These are phyloP conservation scores for Limulus polyphemus DNA, from an alignment of 2,888 invertebrate genomes.

Conservation along the genomic window DNA sequence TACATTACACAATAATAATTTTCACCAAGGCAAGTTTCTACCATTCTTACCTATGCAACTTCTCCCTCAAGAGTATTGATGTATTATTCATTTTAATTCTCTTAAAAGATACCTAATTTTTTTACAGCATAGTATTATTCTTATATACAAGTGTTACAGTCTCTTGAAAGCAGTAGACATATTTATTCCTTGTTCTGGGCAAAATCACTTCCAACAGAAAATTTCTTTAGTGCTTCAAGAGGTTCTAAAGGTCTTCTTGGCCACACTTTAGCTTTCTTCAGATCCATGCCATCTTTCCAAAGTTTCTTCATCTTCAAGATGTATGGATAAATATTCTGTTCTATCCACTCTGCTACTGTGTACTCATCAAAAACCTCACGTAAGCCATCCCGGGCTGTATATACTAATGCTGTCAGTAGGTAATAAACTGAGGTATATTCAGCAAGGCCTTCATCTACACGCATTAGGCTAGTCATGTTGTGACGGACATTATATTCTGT, in stretches of 20 bases:
- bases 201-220: slow-evolving; percentile 15
- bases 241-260: slow-evolving; percentile 25
- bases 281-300: slow-evolving; percentile 21
- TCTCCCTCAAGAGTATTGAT: too few relatives aligned
- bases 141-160: too few relatives aligned
- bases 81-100: too few relatives aligned
- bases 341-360: slow-evolving; percentile 30
- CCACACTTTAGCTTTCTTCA: slow-evolving; percentile 25
- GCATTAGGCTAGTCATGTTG: slow-evolving; percentile 27
- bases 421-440: slow-evolving; percentile 24
- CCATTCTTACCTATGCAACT: too few relatives aligned
- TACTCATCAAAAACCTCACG: slow-evolving; percentile 41
- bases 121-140: too few relatives aligned
- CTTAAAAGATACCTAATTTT: too few relatives aligned
- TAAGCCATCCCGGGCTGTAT: slow-evolving; percentile 45
- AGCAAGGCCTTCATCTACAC: slow-evolving; percentile 32
- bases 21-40: too few relatives aligned
- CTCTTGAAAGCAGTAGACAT: too few relatives aligned
- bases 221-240: slow-evolving; percentile 19
- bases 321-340: slow-evolving; percentile 28
- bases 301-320: slow-evolving; percentile 26
- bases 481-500: slow-evolving; percentile 28
- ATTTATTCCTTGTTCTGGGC: neutral
- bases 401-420: slow-evolving; percentile 20
- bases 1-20: too few relatives aligned